Percentiles rank a stretch among this genome's conserved stretches.
phyloP scores from a whole-genome alignment of 2,888 invertebrate genomes.

The Cerastis leucographa region DNA sequence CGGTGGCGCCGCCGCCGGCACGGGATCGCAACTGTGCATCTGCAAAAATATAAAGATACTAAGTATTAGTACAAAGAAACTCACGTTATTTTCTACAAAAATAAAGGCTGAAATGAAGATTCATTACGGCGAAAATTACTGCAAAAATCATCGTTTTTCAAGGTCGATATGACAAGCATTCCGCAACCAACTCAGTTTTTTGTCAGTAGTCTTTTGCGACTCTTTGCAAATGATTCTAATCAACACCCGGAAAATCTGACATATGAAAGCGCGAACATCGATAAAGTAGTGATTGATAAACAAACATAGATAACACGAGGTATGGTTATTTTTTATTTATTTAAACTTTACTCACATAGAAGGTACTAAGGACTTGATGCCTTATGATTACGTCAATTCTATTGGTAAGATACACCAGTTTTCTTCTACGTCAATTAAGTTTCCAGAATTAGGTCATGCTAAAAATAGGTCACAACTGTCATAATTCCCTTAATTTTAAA shows the following conservation, averaged over 20 bases:
- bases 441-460: not conserved
- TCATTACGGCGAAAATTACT: not conserved
- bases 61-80: not conserved
- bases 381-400: not conserved
- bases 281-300: not conserved
- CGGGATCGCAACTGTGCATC: conserved; percentile 89
- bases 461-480: not conserved
- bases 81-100: not conserved
- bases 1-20: conserved; percentile 76
- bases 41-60: conserved; percentile 64
- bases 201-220: not conserved
- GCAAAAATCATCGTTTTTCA: not conserved
- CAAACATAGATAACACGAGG: not conserved
- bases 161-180: not conserved
- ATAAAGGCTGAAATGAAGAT: not conserved
- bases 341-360: too few species aligned
- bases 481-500: not conserved
- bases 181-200: not conserved
- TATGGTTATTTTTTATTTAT: not conserved
- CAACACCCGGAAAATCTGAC: not conserved
- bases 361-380: too few species aligned
- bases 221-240: not conserved
- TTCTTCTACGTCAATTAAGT: not conserved
- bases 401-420: not conserved
- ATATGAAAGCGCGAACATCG: not conserved